Evolutionary conservation across 1,140 invertebrate genomes (phyloP).

Genomic region (Medauroidea extradentata): DNA sequence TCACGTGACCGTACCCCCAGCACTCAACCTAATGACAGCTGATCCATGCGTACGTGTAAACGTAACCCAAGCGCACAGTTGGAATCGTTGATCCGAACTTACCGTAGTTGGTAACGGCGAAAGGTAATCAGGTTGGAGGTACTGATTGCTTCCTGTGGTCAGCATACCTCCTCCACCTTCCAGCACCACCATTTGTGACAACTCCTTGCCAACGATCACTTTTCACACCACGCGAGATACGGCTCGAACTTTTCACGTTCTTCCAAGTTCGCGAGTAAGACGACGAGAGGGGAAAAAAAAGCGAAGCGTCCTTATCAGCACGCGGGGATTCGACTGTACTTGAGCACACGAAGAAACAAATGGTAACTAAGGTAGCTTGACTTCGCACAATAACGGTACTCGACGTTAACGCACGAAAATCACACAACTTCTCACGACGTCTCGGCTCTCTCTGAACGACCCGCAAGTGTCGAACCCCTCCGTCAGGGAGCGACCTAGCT

Average conservation of each 20-base stretch:
- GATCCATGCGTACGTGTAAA: too few species aligned
- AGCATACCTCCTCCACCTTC: slow-evolving; percentile 82
- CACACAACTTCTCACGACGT: slow-evolving; percentile 27
- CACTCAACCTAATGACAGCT: too few species aligned
- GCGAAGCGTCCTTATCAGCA: background rate
- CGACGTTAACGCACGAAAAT: slow-evolving; percentile 3
- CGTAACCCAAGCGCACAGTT: too few species aligned
- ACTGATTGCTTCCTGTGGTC: slow-evolving; percentile 84
- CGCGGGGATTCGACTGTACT: too few species aligned
- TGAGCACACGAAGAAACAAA: too few species aligned
- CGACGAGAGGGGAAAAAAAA: too few species aligned
- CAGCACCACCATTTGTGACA: slow-evolving; percentile 78
- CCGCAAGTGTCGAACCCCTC: slow-evolving; percentile 14
- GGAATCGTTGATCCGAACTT: slow-evolving; percentile 48
- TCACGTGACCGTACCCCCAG: too few species aligned
- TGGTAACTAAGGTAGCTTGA: too few species aligned
- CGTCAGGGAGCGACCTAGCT: too few species aligned
- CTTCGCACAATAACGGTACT: background rate
- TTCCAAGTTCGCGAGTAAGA: too few species aligned
- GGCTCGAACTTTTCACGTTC: too few species aligned
- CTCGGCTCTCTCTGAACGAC: slow-evolving; percentile 36
- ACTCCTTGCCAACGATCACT: background rate
- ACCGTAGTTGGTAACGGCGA: slow-evolving; percentile 88
- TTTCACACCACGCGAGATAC: too few species aligned
- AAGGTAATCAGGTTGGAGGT: slow-evolving; percentile 89